Conservation (phyloP, 2,888 invertebrate species). For the Heliconius ismenius region DNA sequence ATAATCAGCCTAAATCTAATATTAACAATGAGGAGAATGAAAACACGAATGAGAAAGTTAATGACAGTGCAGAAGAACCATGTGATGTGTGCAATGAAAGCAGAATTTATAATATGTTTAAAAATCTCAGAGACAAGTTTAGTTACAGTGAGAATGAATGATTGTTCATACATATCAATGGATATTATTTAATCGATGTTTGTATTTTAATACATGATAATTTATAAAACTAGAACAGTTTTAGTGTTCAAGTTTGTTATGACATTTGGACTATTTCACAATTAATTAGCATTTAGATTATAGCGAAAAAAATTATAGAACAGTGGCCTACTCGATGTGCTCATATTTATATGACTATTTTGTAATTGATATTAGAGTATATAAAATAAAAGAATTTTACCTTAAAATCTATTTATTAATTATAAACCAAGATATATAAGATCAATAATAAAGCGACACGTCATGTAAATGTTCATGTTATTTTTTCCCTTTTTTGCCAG, state of each 20-base stretch:
- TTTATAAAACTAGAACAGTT: background rate
- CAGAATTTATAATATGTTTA: conserved; percentile 65
- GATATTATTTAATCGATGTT: background rate
- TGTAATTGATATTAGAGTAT: conserved; percentile 23
- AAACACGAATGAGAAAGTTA: conserved; percentile 34
- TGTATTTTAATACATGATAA: background rate
- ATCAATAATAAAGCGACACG: conserved; percentile 42
- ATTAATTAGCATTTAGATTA: background rate
- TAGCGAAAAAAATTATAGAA: background rate
- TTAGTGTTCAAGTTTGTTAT: background rate
- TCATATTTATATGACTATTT: conserved; percentile 9
- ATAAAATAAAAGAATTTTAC: conserved; percentile 42
- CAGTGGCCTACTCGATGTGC: conserved; percentile 7
- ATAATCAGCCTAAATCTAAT: conserved; percentile 35
- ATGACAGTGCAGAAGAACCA: conserved; percentile 33
- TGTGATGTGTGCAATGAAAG: conserved; percentile 68
- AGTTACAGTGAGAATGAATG: conserved; percentile 53
- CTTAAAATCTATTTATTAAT: conserved; percentile 46
- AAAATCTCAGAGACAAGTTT: conserved; percentile 68
- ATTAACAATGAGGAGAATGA: conserved; percentile 31
- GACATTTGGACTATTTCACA: background rate
- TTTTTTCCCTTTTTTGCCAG: conserved; percentile 81
- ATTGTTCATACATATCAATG: background rate
- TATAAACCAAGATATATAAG: conserved; percentile 29
- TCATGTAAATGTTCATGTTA: conserved; percentile 47